A percentile compares a stretch with the other conserved stretches of the same genome.
Evolutionary conservation across 2,797 vertebrate genomes (phyloP).

Genomic region (Forpus xanthops): DNA sequence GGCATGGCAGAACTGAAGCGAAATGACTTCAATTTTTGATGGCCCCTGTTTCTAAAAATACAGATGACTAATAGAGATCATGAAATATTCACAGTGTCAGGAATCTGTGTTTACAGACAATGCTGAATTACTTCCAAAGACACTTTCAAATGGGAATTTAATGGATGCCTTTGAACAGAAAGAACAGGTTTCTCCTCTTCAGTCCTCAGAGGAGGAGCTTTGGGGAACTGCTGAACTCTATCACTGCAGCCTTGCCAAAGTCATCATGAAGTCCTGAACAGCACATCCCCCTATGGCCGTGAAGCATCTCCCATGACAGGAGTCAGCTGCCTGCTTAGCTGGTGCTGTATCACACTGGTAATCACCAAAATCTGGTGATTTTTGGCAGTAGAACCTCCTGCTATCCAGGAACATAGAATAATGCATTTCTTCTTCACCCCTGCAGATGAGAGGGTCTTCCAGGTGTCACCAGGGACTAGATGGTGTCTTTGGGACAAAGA

Average conservation of each 20-base stretch:
- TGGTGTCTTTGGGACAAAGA: neutral
- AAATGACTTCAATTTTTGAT: slow-evolving; percentile 73
- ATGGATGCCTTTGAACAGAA: neutral
- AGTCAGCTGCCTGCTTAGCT: neutral
- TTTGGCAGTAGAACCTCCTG: neutral
- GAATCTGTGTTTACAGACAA: slow-evolving; percentile 35
- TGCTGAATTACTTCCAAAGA: slow-evolving; percentile 20
- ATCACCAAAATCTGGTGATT: neutral
- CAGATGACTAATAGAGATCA: slow-evolving; percentile 53
- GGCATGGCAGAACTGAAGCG: slow-evolving; percentile 29
- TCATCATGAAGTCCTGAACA: neutral
- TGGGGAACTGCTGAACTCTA: neutral
- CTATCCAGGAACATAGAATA: neutral
- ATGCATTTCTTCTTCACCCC: rapidly evolving
- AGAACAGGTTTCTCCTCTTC: neutral
- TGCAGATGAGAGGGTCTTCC: neutral
- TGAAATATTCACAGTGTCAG: slow-evolving; percentile 73
- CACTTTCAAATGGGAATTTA: neutral
- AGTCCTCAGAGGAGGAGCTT: neutral
- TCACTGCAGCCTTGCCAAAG: rapidly evolving
- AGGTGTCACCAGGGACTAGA: rapidly evolving
- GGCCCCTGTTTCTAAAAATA: slow-evolving; percentile 69
- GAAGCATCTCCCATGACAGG: neutral
- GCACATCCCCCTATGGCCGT: rapidly evolving
- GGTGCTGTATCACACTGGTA: neutral